Conservation (phyloP, 1,140 invertebrate species). For the Pseudomyrmex dendroicus region DNA sequence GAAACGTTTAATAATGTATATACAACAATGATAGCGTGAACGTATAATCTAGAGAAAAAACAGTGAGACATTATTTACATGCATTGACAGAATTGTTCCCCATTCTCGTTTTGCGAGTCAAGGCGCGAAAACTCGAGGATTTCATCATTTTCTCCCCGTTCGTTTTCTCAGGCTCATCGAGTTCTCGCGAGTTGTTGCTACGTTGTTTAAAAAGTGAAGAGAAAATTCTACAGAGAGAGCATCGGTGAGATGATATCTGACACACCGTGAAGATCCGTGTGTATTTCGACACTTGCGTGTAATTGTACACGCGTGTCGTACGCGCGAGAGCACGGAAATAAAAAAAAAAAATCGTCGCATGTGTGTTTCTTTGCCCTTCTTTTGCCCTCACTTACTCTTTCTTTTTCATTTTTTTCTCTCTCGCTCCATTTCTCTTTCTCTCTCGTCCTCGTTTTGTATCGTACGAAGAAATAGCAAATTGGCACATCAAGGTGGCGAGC, state of each 20-base stretch:
- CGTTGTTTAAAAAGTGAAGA: slow-evolving; percentile 50
- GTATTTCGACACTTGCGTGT: slow-evolving; percentile 54
- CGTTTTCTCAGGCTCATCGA: slow-evolving; percentile 47
- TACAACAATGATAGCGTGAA: slow-evolving; percentile 65
- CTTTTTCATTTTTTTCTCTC: slow-evolving; percentile 31
- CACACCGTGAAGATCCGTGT: slow-evolving; percentile 55
- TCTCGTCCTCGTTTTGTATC: slow-evolving; percentile 14
- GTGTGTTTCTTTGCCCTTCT: slow-evolving; percentile 46
- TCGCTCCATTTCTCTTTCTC: slow-evolving; percentile 25
- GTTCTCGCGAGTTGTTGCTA: slow-evolving; percentile 19
- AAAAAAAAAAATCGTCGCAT: slow-evolving; percentile 49
- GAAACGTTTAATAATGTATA: slow-evolving; percentile 60
- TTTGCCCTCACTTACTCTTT: slow-evolving; percentile 5
- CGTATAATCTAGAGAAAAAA: slow-evolving; percentile 73
- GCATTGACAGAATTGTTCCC: slow-evolving; percentile 76
- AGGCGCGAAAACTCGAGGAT: slow-evolving; percentile 55
- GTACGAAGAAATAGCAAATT: slow-evolving; percentile 60
- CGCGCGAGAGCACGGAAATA: slow-evolving; percentile 43
- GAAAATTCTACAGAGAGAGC: slow-evolving; percentile 70
- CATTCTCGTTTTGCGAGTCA: slow-evolving; percentile 59
- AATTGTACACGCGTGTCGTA: slow-evolving; percentile 22
- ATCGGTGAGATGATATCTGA: slow-evolving; percentile 51
- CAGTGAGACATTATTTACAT: slow-evolving; percentile 74
- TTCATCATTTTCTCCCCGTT: slow-evolving; percentile 50
- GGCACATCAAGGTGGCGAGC: slow-evolving; percentile 31